Base-by-base conservation (phyloP, 1,140 invertebrate species). In the roundworm (Caenorhabditis elegans) region DNA sequence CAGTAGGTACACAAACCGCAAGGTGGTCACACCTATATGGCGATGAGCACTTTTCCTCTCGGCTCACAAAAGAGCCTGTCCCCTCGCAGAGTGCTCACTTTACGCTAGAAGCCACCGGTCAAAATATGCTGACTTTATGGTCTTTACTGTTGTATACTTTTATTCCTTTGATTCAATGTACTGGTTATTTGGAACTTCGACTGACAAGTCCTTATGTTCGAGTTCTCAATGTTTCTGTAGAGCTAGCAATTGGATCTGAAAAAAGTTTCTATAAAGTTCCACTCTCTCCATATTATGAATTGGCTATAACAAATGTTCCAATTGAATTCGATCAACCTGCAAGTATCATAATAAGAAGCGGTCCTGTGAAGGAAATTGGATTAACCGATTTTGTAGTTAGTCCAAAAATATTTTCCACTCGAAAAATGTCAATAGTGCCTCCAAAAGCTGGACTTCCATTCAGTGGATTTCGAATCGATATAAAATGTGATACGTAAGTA, bases 401-500 rank as follows among this genome's bases (percentile, higher is more conserved):
- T 39, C 60, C 60, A 22, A 70, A 70, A 22, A 70, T 70, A 36
- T 70, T 70, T 22, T 39, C 31, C 10, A 70, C 60, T 22, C 34
- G 39, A 70, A 70, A 70, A 43, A 70, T 70, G 60, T 19, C 26
- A 2, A 70, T 70, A 13, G 60, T 70, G 1, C 28, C 60, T 1
- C 60, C 60, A n/a, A 70, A 70, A 22, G 60, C 60, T 22, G 60
- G 60, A 43, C 13, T 70, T 8, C 60, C 60, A 11, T 70, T 70
- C 34, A 70, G 34, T 39, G 60, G 60, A 19, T 70, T 70, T 34
- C 36, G 60, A 22, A 70, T 70, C 10, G 60, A 70, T n/a, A 70
- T 70, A 31, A 70, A 70, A 22, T 70, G 60, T 70, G 60, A 70
- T 22, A 39, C 31, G 60, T 70, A 39, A 70, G 60, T 39, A n/a